phyloP scores from a whole-genome alignment of 2,888 invertebrate genomes.

The Tolmerus cingulatus region DNA sequence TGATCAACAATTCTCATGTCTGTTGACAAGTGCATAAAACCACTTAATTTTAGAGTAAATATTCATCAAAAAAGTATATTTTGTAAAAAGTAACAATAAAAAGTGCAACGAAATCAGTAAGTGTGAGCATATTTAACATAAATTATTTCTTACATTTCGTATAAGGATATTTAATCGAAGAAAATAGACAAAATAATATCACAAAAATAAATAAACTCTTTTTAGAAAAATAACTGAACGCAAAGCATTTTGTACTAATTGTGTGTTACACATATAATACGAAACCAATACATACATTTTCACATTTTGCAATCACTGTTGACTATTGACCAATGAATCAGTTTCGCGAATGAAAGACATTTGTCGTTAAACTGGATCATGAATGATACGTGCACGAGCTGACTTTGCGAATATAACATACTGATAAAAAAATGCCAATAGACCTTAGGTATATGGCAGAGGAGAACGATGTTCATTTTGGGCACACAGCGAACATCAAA shows the following conservation, averaged over 20 bases:
- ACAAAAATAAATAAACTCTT: background rate
- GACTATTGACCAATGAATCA: background rate
- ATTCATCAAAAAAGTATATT: constrained; percentile 24
- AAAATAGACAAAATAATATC: constrained; percentile 4
- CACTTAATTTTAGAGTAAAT: constrained; percentile 25
- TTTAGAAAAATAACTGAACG: background rate
- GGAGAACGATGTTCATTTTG: background rate
- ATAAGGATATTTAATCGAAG: constrained; percentile 11
- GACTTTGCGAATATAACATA: background rate
- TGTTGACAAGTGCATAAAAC: constrained; percentile 35
- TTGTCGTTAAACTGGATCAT: background rate
- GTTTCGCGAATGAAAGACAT: background rate
- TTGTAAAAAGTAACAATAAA: constrained; percentile 42
- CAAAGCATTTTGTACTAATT: constrained; percentile 11
- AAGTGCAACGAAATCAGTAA: constrained; percentile 37
- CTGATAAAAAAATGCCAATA: background rate
- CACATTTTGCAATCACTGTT: background rate
- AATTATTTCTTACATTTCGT: constrained; percentile 21
- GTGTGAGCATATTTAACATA: constrained; percentile 23
- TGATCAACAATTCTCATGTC: constrained; percentile 38
- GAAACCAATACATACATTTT: background rate
- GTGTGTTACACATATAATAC: constrained; percentile 7
- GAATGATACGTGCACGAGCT: background rate
- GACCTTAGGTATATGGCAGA: background rate
- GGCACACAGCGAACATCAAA: background rate